Base-by-base conservation (phyloP, 1,140 invertebrate genomes). In the Phortica variegata region DNA sequence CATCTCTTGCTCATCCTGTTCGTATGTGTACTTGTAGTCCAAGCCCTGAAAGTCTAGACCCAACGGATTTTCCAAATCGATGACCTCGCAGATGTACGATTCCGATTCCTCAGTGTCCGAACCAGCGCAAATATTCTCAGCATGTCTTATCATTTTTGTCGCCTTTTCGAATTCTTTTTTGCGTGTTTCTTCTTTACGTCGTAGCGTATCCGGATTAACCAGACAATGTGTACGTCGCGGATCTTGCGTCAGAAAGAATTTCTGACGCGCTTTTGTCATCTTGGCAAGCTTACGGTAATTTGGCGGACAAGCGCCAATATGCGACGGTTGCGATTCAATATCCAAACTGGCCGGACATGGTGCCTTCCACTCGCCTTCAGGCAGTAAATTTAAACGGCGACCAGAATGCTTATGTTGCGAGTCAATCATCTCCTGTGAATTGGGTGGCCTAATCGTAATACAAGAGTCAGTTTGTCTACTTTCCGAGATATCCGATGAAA, bases 201-300 rank as follows among this genome's bases (percentile, higher is more conserved):
- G 69, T 37, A 72, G 19, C 1, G 56, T 52, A 18, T 56, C 49
- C 0, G 68, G 72, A 49, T 75, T 71, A 8, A 56, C 52, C 6
- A 71, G 44, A 13, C 72, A 75, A 26, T 61, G 55, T 0, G 50
- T 54, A 18, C 60, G 54, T 0, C 72, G 60, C 2, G 73, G 73
- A 47, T 75, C 70, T 40, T 75, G 70, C 0, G 73, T 75, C 1
- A 75, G 51, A 12, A 61, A 75, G 43, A 75, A 75, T 50, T 74
- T 73, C 17, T 66, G 63, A 0, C 59, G 48, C 2, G 50, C 40
- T 7, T 61, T 42, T 17, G 65, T 59, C 9, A 73, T 12, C 32
- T 68, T 73, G 1, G 62, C 56, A 19, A 73, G 21, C 40, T 70
- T 41, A 13, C 62, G 51, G 34, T 60, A 58, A 43, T 69, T 62